A percentile compares a stretch with the other conserved stretches of the same genome.
Conservation (phyloP, 2,888 invertebrate species). For the Bugula neritina region DNA sequence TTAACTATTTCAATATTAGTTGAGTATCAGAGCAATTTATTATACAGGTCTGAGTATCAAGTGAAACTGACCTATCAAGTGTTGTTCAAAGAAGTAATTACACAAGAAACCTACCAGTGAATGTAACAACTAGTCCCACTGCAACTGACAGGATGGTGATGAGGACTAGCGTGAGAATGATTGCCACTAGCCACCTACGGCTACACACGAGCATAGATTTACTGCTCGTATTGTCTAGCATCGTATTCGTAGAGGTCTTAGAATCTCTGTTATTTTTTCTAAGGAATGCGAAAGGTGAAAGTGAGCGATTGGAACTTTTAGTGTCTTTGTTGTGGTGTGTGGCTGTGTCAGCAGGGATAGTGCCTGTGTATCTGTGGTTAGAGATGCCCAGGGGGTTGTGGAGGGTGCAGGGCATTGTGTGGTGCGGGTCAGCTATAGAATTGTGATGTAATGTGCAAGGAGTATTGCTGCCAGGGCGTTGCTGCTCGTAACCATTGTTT, state of each 20-base stretch:
- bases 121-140: slow-evolving; percentile 23
- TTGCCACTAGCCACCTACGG: slow-evolving; percentile 14
- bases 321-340: background rate
- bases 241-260: slow-evolving; percentile 22
- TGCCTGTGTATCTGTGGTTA: slow-evolving; percentile 11
- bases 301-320: slow-evolving; percentile 7
- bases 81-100: background rate
- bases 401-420: background rate
- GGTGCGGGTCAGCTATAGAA: background rate
- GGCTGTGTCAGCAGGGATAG: background rate
- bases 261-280: slow-evolving; percentile 24
- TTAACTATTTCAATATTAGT: slow-evolving; percentile 13
- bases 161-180: background rate
- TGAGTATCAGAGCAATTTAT: background rate
- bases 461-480: background rate
- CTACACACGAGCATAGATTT: slow-evolving; percentile 11
- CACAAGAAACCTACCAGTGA: slow-evolving; percentile 19
- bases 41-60: slow-evolving; percentile 8
- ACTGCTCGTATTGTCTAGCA: slow-evolving; percentile 8
- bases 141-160: background rate
- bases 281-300: slow-evolving; percentile 27
- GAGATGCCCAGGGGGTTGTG: background rate
- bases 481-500: background rate
- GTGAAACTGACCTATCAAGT: no score
- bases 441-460: background rate